Conservation (phyloP, 2,888 invertebrate genomes). For the Halictus quadricinctus region DNA sequence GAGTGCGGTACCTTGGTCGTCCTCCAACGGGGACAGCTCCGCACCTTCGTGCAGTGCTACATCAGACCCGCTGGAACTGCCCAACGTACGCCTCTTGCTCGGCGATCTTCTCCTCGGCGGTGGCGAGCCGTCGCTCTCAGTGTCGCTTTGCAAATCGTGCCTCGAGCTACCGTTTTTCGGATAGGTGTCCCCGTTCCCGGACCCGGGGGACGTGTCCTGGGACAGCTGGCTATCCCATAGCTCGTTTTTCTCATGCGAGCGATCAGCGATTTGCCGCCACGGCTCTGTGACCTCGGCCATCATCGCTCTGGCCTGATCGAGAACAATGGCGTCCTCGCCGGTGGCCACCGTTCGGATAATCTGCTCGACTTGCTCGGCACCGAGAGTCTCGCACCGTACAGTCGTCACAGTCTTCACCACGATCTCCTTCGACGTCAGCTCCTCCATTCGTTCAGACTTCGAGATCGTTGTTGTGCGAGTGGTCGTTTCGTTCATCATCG, state of each 20-base stretch:
- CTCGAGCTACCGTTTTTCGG: conserved; percentile 76
- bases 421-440: conserved; percentile 31
- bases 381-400: conserved; percentile 60
- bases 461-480: conserved; percentile 19
- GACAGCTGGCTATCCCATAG: conserved; percentile 79
- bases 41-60: conserved; percentile 87
- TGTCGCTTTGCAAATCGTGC: conserved; percentile 79
- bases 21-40: conserved; percentile 85
- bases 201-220: conserved; percentile 79
- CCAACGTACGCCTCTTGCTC: conserved; percentile 83
- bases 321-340: conserved; percentile 23
- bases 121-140: conserved; percentile 80
- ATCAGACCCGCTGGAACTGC: conserved; percentile 87
- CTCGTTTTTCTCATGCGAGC: conserved; percentile 54
- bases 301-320: conserved; percentile 40
- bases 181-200: conserved; percentile 77
- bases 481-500: neutral
- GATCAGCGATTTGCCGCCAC: conserved; percentile 50
- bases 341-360: conserved; percentile 44
- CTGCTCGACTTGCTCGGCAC: conserved; percentile 51
- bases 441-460: conserved; percentile 37
- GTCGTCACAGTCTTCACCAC: conserved; percentile 64
- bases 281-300: conserved; percentile 52
- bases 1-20: conserved; percentile 85
- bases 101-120: conserved; percentile 77